Evolutionary conservation across 2,888 invertebrate genomes (phyloP), one percentile per base, ranked within the genome.

Genomic region (Xestia rhomboidea): DNA sequence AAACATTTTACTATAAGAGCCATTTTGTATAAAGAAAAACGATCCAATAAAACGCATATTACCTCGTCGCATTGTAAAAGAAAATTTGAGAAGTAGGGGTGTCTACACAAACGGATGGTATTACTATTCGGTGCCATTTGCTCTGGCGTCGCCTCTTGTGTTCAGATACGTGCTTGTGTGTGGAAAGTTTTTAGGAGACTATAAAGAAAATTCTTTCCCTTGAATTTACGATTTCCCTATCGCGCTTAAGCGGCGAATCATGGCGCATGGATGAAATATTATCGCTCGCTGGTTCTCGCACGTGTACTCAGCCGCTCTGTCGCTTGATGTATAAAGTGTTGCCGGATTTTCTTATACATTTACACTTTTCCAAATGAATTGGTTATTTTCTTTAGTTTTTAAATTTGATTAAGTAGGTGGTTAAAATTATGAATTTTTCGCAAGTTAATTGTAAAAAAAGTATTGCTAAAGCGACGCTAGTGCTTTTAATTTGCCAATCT

Each of bases 171-270:
- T 94, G 93, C 93, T 93, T 93, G 91, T 93, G 91, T 92, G 92
- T 92, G 91, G 88, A 93, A 94, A 94, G 93, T 94, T 95, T 94
- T 94, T 92, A 93, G 93, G 92, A 91, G 93, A 93, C 93, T 93
- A 94, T 95, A 94, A 95, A 95, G 94, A 94, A 95, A 95, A 94
- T 94, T 95, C 94, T 93, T 94, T 93, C 88, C 91, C 90, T 92
- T 91, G 93, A 95, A 95, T 95, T 95, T 95, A 95, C 94, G 95
- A 95, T 95, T 95, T 95, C 93, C 93, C 95, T 95, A 95, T 95
- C 95, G 95, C 92, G 93, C 93, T 94, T 94, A 95, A 95, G 94
- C 93, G 94, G 93, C 93, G 92, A 95, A 95, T 95, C 94, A 95
- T 95, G 94, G 93, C 94, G 92, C 91, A 90, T 90, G 93, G 92